phyloP scores from a whole-genome alignment of 2,797 vertebrate species.

The Gymnoscopelus microlampas region DNA sequence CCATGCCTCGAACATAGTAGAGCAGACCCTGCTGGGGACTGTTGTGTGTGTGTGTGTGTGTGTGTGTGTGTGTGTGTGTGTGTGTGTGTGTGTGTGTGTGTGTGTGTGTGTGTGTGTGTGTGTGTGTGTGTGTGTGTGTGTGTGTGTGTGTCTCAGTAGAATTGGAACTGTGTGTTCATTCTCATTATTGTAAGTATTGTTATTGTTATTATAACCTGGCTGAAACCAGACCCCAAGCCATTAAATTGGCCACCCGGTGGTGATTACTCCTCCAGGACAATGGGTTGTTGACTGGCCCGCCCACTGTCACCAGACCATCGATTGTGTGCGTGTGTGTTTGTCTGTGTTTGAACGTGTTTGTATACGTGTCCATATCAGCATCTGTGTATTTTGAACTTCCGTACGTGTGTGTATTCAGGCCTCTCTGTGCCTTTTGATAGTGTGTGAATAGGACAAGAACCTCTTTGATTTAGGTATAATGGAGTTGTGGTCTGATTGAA shows the following conservation, averaged over 20 bases:
- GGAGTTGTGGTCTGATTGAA: slow-evolving; percentile 12
- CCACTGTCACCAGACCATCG: too few species aligned
- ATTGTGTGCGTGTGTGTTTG: too few species aligned
- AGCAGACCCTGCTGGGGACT: slow-evolving; percentile 16
- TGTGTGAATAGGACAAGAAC: slow-evolving; percentile 45
- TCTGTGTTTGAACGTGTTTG: slow-evolving; percentile 10
- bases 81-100: background rate
- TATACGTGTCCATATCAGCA: background rate
- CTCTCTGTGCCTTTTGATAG: slow-evolving; percentile 40
- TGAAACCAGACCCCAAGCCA: too few species aligned
- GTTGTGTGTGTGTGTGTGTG: slow-evolving; percentile 46
- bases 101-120: slow-evolving; percentile 12
- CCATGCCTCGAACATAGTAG: background rate
- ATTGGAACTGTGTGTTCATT: too few species aligned
- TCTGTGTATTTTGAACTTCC: too few species aligned
- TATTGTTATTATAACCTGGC: too few species aligned
- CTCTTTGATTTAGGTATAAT: slow-evolving; percentile 41
- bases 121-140: too few species aligned
- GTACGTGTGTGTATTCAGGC: slow-evolving; percentile 20
- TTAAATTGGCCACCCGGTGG: too few species aligned
- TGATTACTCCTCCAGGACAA: too few species aligned
- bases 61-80: background rate
- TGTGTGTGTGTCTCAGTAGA: background rate
- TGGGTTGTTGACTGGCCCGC: too few species aligned
- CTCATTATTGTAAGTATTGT: too few species aligned